Conservation (phyloP, 2,113 vertebrate species). For the Aplodontia rufa region DNA sequence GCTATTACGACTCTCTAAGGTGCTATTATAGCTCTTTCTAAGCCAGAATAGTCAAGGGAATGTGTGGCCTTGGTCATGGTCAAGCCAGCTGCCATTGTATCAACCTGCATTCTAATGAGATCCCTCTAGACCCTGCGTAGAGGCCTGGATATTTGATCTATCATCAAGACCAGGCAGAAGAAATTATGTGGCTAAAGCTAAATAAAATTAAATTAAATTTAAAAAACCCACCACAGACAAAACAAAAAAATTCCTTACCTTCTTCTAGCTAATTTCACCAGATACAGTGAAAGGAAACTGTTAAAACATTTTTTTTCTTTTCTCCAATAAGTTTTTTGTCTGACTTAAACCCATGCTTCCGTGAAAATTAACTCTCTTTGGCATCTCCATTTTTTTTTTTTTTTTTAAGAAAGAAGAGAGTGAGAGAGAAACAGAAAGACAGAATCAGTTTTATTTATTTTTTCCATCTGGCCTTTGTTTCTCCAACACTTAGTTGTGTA, state of each 20-base stretch:
- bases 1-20: not conserved
- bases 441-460: no score
- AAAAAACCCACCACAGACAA: not conserved
- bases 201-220: not conserved
- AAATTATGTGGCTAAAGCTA: not conserved
- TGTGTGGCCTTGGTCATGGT: not conserved
- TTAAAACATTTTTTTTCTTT: not conserved
- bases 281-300: conserved; percentile 2
- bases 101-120: not conserved
- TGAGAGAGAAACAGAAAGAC: no score
- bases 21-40: not conserved
- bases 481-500: no score
- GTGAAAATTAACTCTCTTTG: not conserved
- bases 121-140: not conserved
- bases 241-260: not conserved
- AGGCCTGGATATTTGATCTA: not conserved
- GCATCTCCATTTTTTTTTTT: no score
- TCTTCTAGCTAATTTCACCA: not conserved
- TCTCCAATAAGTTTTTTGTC: not conserved
- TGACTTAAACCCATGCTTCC: not conserved
- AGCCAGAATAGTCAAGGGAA: not conserved
- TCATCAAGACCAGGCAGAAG: not conserved
- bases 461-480: no score
- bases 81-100: not conserved
- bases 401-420: no score